A percentile compares a stretch with the other conserved stretches of the same genome.
phyloP scores from a whole-genome alignment of 2,797 vertebrate species.

The Numenius phaeopus region DNA sequence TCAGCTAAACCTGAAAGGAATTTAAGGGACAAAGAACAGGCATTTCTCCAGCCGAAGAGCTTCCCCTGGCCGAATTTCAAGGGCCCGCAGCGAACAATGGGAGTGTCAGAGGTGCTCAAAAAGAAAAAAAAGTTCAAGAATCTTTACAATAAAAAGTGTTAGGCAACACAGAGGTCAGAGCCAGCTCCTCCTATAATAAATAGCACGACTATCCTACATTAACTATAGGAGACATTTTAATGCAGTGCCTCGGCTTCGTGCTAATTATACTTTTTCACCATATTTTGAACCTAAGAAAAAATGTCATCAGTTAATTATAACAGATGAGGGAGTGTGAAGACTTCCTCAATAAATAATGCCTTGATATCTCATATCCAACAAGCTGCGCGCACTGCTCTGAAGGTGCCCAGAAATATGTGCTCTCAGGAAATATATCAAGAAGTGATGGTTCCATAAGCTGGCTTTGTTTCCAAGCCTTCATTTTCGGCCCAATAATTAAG shows the following conservation, averaged over 20 bases:
- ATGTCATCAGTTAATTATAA: slow-evolving; percentile 70
- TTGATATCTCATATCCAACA: slow-evolving; percentile 70
- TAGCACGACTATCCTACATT: slow-evolving; percentile 56
- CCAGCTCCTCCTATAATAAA: slow-evolving; percentile 71
- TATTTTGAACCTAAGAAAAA: slow-evolving; percentile 73
- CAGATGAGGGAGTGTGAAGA: slow-evolving; percentile 72
- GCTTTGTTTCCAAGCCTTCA: slow-evolving; percentile 68
- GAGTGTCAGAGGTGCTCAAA: slow-evolving; percentile 70
- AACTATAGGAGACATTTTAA: slow-evolving; percentile 73
- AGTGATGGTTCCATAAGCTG: slow-evolving; percentile 53
- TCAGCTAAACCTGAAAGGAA: slow-evolving; percentile 74
- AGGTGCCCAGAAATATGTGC: slow-evolving; percentile 65
- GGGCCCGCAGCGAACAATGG: slow-evolving; percentile 61
- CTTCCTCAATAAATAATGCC: slow-evolving; percentile 71
- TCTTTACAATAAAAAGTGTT: slow-evolving; percentile 75
- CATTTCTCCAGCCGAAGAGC: slow-evolving; percentile 55
- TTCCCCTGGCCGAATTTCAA: slow-evolving; percentile 65
- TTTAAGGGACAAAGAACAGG: slow-evolving; percentile 70
- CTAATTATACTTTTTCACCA: slow-evolving; percentile 74
- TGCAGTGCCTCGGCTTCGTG: slow-evolving; percentile 65
- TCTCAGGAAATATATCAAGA: slow-evolving; percentile 67
- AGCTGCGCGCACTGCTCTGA: slow-evolving; percentile 41
- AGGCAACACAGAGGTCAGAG: slow-evolving; percentile 69
- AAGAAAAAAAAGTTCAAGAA: slow-evolving; percentile 69
- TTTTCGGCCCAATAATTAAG: slow-evolving; percentile 70